Percentiles rank a stretch among this genome's conserved stretches.
Evolutionary conservation across 1,140 invertebrate genomes (phyloP).

Genomic region (Drosophila sucinea): DNA sequence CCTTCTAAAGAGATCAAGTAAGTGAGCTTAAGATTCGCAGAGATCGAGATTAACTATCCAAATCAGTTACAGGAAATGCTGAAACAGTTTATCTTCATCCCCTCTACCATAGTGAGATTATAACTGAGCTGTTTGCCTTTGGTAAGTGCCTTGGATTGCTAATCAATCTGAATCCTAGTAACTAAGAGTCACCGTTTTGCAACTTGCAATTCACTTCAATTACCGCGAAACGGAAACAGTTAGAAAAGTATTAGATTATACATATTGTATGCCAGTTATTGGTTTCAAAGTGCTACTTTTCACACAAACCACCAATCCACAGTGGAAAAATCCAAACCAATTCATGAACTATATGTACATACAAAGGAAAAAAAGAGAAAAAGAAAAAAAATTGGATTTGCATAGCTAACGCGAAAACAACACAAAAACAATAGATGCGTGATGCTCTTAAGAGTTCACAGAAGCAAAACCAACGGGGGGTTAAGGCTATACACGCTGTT

Average conservation of each 20-base stretch:
- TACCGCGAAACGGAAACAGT: not conserved
- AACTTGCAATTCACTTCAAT: not conserved
- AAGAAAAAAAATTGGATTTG: not conserved
- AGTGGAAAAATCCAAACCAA: not conserved
- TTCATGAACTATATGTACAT: not conserved
- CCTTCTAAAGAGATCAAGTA: not conserved
- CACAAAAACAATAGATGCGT: conserved; percentile 20
- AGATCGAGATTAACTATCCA: not conserved
- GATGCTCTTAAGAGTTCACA: conserved; percentile 8
- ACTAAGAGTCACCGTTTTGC: not conserved
- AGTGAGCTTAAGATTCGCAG: not conserved
- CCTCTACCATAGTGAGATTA: no score
- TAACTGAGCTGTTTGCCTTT: no score
- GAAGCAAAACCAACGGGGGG: conserved; percentile 4
- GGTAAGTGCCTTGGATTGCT: no score
- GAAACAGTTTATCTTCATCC: no score
- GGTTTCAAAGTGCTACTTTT: not conserved
- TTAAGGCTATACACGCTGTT: not conserved
- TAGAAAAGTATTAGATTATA: not conserved
- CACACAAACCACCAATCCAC: not conserved
- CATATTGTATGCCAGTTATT: not conserved
- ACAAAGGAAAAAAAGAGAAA: conserved; percentile 3
- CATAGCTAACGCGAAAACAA: conserved; percentile 15
- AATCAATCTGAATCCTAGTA: no score
- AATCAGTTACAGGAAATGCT: not conserved